Evolutionary conservation across 1,140 invertebrate species (phyloP), one percentile per base, ranked within the genome.

Genomic region (Drosophila arizonae): DNA sequence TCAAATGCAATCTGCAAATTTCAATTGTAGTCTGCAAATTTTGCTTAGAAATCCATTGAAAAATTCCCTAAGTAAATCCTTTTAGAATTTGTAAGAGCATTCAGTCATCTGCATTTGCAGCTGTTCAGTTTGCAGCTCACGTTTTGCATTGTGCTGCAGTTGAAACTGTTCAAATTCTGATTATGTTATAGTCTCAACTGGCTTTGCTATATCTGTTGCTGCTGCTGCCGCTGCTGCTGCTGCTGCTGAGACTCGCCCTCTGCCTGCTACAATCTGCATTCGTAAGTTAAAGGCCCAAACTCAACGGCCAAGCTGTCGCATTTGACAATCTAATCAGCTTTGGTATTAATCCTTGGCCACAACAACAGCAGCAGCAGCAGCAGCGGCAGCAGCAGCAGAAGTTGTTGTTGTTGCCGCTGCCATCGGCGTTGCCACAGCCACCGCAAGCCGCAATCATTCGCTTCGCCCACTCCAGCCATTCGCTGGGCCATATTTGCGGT

Each of bases 251-350:
- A 30, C 28, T 30, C 28, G 43, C 48, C 10, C 39, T 26, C 26
- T 50, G 46, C 46, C 9, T n/a, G 45, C 55, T 51, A 51, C 21
- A 60, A 67, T 21, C 52, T 63, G 51, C 52, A 70, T 26, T 48
- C 54, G 48, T 43, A 43, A 66, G 69, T 24, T 24, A 52, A 64
- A 45, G 48, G 28, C 10, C 36, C 21, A 63, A 51, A 21, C 55
- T 21, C 54, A 63, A 45, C 54, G 60, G 67, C 30, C 77, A 77
- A 81, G 78, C 78, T 81, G 78, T 81, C 78, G 78, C 78, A 81
- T 81, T 81, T 81, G 79, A 81, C 79, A 81, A 81, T 81, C 79
- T 81, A 81, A 81, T 81, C 79, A 81, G 56, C 79, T 81, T 81
- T 81, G 65, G 79, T 81, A 81, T 81, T 81, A 81, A 81, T 81